A percentile compares a stretch with the other conserved stretches of the same genome.
phyloP scores from a whole-genome alignment of 1,140 invertebrate genomes.

The Trachelipus rathkii region DNA sequence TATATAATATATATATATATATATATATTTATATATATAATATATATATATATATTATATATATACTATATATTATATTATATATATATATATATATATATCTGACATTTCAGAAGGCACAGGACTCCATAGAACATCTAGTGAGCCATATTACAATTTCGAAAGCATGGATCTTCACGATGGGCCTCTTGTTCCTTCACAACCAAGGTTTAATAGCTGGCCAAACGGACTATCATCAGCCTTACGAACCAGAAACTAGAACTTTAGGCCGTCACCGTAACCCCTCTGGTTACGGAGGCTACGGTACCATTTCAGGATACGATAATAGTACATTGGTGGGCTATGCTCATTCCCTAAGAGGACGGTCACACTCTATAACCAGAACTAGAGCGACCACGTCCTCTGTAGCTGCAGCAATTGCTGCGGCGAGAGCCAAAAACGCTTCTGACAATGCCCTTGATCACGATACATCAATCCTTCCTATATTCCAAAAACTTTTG shows the following conservation, averaged over 20 bases:
- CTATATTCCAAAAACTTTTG: conserved; percentile 83
- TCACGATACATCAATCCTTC: conserved; percentile 63
- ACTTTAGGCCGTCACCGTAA: not conserved
- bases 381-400: conserved; percentile 38
- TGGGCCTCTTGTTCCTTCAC: conserved; percentile 18
- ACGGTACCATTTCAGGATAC: not conserved
- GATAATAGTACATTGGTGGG: not conserved
- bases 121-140: conserved; percentile 41
- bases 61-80: too few species aligned
- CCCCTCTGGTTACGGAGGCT: not conserved
- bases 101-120: conserved; percentile 23
- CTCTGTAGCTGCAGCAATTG: conserved; percentile 44
- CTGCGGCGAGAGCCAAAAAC: conserved; percentile 56
- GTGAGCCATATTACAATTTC: conserved; percentile 41
- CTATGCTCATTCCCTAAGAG: conserved; percentile 24
- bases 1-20: too few species aligned
- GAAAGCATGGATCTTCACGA: conserved; percentile 28
- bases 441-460: conserved; percentile 70
- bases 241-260: not conserved
- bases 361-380: conserved; percentile 29
- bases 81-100: not conserved
- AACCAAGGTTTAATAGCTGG: conserved; percentile 6
- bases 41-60: too few species aligned
- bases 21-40: too few species aligned
- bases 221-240: not conserved